These are phyloP conservation scores for Achroia grisella DNA, from an alignment of 1,140 invertebrate genomes.

Conservation along the genomic window DNA sequence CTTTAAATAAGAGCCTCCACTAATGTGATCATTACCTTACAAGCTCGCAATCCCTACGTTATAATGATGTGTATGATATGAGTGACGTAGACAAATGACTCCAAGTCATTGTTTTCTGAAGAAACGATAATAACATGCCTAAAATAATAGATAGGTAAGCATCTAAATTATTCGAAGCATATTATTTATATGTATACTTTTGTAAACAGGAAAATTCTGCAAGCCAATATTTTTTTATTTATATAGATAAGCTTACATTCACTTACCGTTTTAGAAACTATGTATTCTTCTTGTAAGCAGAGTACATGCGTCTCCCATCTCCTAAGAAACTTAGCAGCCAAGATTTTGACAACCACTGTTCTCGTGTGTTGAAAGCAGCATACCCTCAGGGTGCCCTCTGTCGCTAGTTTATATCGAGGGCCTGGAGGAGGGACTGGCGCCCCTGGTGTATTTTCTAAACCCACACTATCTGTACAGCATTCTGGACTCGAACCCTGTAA, in stretches of 20 bases:
- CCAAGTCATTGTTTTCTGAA: background rate
- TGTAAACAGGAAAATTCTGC: too few species aligned
- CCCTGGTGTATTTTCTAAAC: slow-evolving; percentile 41
- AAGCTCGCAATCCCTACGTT: too few species aligned
- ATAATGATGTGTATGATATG: too few species aligned
- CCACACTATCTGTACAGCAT: slow-evolving; percentile 51
- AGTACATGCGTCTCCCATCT: slow-evolving; percentile 88
- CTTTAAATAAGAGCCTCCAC: too few species aligned
- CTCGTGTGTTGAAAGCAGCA: slow-evolving; percentile 87
- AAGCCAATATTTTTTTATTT: too few species aligned
- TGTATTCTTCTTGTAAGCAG: slow-evolving; percentile 79
- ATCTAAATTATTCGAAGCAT: too few species aligned
- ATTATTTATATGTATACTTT: too few species aligned
- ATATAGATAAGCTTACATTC: slow-evolving; percentile 2
- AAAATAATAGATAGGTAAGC: background rate
- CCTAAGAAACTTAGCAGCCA: slow-evolving; percentile 86
- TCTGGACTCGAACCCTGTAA: slow-evolving; percentile 61
- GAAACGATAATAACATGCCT: background rate
- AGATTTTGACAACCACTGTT: slow-evolving; percentile 87
- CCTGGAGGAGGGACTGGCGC: slow-evolving; percentile 74
- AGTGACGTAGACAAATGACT: background rate
- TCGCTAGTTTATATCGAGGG: slow-evolving; percentile 83
- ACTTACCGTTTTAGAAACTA: slow-evolving; percentile 86
- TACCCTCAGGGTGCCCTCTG: slow-evolving; percentile 84
- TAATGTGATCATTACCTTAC: too few species aligned